phyloP scores from a whole-genome alignment of 92 coral and sea anemone species.

The Porites cylindrica region DNA sequence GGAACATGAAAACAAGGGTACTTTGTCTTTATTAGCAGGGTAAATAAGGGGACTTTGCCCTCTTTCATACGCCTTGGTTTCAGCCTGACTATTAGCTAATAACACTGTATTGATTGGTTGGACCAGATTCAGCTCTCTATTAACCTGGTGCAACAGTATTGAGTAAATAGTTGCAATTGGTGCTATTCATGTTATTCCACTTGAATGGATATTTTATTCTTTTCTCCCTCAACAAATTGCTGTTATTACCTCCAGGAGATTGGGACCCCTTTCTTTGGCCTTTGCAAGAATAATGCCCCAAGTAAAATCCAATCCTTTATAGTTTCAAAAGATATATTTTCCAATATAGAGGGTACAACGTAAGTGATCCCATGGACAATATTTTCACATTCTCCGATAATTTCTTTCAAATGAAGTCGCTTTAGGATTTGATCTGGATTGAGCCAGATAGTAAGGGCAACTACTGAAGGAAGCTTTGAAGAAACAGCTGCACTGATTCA shows the following conservation, averaged over 20 bases:
- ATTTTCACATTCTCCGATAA: constrained; percentile 19
- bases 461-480: neutral
- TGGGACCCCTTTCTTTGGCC: constrained; percentile 31
- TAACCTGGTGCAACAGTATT: constrained; percentile 44
- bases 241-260: constrained; percentile 22
- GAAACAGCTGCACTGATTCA: neutral
- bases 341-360: constrained; percentile 17
- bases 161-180: constrained; percentile 46
- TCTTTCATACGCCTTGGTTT: constrained; percentile 24
- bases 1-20: no score
- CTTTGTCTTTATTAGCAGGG: no score
- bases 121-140: constrained; percentile 47
- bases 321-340: neutral
- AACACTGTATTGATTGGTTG: constrained; percentile 55
- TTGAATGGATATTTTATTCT: constrained; percentile 15
- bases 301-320: constrained; percentile 14
- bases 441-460: constrained; percentile 2
- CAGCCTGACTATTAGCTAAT: constrained; percentile 47
- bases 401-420: constrained; percentile 18
- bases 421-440: constrained; percentile 3
- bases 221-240: constrained; percentile 30
- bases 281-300: constrained; percentile 33
- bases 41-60: no score
- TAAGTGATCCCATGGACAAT: neutral
- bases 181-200: constrained; percentile 4